Evolutionary conservation across 2,113 vertebrate species (phyloP).

Genomic region (Bungarus multicinctus): DNA sequence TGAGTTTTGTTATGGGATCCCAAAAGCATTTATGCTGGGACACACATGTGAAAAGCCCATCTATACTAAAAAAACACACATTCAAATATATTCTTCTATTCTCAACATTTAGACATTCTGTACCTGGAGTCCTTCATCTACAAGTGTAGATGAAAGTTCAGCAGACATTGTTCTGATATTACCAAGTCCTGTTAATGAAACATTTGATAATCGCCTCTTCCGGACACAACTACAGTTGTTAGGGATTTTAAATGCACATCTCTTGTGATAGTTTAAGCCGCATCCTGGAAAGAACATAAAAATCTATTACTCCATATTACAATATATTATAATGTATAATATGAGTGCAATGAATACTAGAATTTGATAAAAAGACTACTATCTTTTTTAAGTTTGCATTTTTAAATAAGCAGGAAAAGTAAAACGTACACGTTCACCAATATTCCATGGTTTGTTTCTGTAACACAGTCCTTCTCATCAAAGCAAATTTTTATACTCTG

Average conservation of each 20-base stretch:
- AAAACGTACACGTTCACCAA: neutral
- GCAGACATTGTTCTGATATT: conserved; percentile 80
- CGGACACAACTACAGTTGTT: conserved; percentile 95
- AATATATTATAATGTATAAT: too few species aligned
- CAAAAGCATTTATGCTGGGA: neutral
- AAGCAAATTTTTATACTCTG: neutral
- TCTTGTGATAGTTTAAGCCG: conserved; percentile 95
- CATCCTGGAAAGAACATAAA: conserved; percentile 78
- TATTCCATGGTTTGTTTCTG: neutral
- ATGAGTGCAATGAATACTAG: neutral
- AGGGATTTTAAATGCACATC: conserved; percentile 97
- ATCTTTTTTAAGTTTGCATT: neutral
- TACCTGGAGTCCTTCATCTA: conserved; percentile 89
- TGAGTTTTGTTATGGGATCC: neutral
- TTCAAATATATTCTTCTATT: neutral
- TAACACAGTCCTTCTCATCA: neutral
- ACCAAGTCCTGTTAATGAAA: conserved; percentile 85
- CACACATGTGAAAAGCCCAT: neutral
- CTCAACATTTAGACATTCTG: conserved; percentile 41
- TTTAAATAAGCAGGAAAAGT: neutral
- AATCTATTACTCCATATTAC: neutral
- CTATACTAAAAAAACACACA: conserved; percentile 31
- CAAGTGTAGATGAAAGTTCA: conserved; percentile 73
- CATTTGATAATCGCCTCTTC: conserved; percentile 87
- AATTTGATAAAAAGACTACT: neutral